These are phyloP conservation scores for Metacarcinus magister DNA, from an alignment of 2,888 invertebrate species.

Conservation along the genomic window DNA sequence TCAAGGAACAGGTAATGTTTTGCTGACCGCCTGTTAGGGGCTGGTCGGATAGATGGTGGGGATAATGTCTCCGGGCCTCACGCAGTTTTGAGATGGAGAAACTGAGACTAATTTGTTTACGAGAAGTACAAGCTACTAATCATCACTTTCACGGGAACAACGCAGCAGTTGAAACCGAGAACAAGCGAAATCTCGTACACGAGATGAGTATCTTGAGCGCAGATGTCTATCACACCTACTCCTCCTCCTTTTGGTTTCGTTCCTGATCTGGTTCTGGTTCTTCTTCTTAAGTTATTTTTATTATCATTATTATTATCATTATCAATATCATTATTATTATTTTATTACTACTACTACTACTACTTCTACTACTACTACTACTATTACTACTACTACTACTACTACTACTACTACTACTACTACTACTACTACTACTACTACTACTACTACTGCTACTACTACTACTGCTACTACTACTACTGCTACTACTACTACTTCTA, in stretches of 20 bases:
- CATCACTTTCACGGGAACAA: conserved; percentile 31
- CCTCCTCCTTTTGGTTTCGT: background rate
- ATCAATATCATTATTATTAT: no score
- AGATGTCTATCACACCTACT: background rate
- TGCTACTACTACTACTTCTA: no score
- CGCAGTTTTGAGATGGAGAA: background rate
- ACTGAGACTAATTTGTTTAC: background rate
- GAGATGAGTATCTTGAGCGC: background rate
- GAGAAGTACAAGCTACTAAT: background rate
- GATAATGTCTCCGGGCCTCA: background rate
- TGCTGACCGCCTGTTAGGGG: background rate
- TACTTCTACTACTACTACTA: background rate
- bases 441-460: no score
- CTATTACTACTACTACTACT: background rate
- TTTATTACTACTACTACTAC: no score
- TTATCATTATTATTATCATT: background rate
- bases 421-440: background rate
- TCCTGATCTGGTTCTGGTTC: background rate
- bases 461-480: no score
- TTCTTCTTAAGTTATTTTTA: background rate
- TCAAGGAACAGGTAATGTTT: background rate
- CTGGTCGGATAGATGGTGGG: background rate
- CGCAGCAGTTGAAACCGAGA: background rate
- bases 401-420: background rate
- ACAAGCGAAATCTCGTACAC: background rate